Evolutionary conservation across 2,797 vertebrate genomes (phyloP).

Genomic region (Micromesistius poutassou): DNA sequence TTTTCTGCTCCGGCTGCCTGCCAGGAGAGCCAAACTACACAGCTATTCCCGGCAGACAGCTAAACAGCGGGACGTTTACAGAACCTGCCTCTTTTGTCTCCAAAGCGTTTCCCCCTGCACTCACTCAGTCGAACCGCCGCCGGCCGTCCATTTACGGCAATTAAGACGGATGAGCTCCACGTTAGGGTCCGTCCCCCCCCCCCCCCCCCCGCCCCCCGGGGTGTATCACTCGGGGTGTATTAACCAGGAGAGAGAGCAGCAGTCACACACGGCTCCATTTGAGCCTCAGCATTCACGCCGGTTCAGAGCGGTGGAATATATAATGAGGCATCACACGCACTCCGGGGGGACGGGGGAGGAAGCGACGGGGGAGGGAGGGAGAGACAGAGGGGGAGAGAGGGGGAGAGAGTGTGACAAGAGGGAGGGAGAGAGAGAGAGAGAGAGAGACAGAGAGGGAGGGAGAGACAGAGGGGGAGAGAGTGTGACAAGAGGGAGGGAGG

Average conservation of each 20-base stretch:
- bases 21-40: constrained; percentile 56
- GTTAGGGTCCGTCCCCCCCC: constrained; percentile 8
- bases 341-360: constrained; percentile 34
- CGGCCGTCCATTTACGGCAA: constrained; percentile 51
- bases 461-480: no score
- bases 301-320: constrained; percentile 31
- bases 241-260: background rate
- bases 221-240: no score
- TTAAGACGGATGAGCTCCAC: constrained; percentile 56
- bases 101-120: constrained; percentile 29
- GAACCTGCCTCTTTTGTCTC: constrained; percentile 57
- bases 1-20: constrained; percentile 62
- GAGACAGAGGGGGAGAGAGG: background rate
- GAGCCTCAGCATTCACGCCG: constrained; percentile 26
- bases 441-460: no score
- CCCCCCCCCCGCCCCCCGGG: no score
- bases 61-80: constrained; percentile 56
- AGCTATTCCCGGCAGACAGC: constrained; percentile 61
- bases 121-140: constrained; percentile 23
- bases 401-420: no score
- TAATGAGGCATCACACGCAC: constrained; percentile 34
- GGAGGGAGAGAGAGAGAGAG: no score
- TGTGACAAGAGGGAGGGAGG: no score
- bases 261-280: constrained; percentile 32
- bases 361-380: constrained; percentile 33